Base-by-base conservation (phyloP, 2,797 vertebrate genomes). In the Siniperca undulata region DNA sequence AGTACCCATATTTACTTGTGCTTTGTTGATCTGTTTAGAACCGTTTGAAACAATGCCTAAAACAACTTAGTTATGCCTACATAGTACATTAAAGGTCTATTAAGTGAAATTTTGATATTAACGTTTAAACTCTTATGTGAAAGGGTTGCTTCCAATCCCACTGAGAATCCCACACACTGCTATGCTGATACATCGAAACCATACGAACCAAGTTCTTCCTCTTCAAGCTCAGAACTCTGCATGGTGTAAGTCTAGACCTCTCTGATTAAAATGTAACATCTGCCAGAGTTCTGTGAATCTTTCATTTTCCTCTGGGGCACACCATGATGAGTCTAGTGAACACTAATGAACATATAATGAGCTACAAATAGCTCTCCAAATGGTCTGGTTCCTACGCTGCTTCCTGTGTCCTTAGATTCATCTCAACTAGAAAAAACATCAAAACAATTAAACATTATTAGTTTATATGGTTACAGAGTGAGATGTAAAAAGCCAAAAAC, bases 291-390 rank as follows among this genome's bases (percentile, higher is more conserved):
- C 82, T 89, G 87, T 91, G 90, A 93, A 94, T 95, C 91, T 93
- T 93, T 93, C 78, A 89, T 93, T 93, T 91, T 86, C 86, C 92
- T 92, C 82, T 44, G 83, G 88, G 92, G 86, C 71, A 67, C 86
- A 73, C 74, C 76, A 17, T 87, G 80, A 88, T 88, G 93, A 88
- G 83, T 81, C 85, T 66, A 88, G 80, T 74, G 86, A 86, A 82
- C 80, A 69, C 85, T 91, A 94, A 94, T 94, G 91, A 93, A 93
- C 88, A 86, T 78, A 81, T 92, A 95, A 94, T 92, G 91, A 94
- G 88, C 80, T 91, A 86, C 91, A 93, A 94, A 94, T 91, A 91
- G 84, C 86, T 92, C 78, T 81, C 85, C 77, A 82, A 91, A 91
- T 86, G 89, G 69, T 91, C 90, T 86, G 80, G 74, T 86, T 90